Base-by-base conservation (phyloP, 2,888 invertebrate genomes). In the Bedellia somnulentella region DNA sequence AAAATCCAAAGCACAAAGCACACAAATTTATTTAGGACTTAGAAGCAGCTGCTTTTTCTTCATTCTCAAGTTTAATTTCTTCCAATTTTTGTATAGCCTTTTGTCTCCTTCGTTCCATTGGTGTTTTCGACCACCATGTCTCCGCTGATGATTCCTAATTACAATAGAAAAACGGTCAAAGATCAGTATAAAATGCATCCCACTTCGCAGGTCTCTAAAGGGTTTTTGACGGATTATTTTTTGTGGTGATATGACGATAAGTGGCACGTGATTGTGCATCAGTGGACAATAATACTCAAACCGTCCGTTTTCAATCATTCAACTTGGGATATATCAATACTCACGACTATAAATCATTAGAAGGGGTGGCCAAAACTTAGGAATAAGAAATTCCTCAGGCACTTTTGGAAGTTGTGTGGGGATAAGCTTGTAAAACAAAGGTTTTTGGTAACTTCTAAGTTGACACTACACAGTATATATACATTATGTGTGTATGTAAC, bases 71-170 rank as follows among this genome's bases (percentile, higher is more conserved):
- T 18, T 70, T 62, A 2, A 77, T 70, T 37, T 86, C 83, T 34
- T 83, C 70, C 28, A 87, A 77, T 32, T 82, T 52, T 47, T 91
- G 90, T 2, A 87, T 53, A 0, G 81, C 82, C 42, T 84, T 84
- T 34, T 84, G 83, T 32, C 89, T 79, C 40, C 87, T 82, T 41
- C 86, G 84, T 21, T 89, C 90, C 37, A 92, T 78, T 0, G 94
- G 93, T 0, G 93, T 93, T 57, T 92, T 93, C 0, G 79, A 70
- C 80, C 85, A 88, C 84, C 86, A 86, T 0, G 68, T 52, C 21
- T 80, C 78, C 11, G 87, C 89, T 1, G 90, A 82, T 43, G 89
- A 87, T 46, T 95, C 94, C 70, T 73, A 22, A 4, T 34, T 36
- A 13, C 22, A 17, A 12, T 24, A 21, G 5, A n/a, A 12, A 14